Evolutionary conservation across 2,797 vertebrate genomes (phyloP).

Genomic region (Phoxinus dragarum): DNA sequence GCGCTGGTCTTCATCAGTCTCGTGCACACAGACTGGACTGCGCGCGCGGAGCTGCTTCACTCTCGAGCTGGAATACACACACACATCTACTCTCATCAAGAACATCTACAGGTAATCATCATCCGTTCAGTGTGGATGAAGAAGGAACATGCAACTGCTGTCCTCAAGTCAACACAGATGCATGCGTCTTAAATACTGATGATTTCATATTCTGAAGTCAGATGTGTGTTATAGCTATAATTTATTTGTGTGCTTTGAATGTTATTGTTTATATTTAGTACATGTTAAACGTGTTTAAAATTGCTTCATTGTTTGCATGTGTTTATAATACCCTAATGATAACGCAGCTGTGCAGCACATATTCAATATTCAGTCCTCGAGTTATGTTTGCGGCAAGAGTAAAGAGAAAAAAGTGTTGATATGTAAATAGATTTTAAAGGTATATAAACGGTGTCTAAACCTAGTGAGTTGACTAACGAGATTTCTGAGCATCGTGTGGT

Average conservation of each 20-base stretch:
- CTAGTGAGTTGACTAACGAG: background rate
- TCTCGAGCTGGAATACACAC: constrained; percentile 13
- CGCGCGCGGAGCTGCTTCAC: background rate
- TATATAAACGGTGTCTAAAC: background rate
- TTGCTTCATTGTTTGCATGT: background rate
- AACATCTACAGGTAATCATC: constrained; percentile 11
- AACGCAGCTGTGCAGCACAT: background rate
- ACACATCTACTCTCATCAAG: background rate
- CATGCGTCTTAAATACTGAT: background rate
- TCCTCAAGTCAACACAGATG: background rate
- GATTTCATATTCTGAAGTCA: background rate
- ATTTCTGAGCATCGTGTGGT: background rate
- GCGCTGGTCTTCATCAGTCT: background rate
- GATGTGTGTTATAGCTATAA: no score
- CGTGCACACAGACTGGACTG: constrained; percentile 1
- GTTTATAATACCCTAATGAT: background rate
- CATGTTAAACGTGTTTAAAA: background rate
- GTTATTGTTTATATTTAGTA: background rate
- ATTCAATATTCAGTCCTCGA: background rate
- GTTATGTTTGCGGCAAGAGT: background rate
- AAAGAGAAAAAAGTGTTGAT: background rate
- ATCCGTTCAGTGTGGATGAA: background rate
- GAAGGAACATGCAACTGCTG: background rate
- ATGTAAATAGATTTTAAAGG: background rate
- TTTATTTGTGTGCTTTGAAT: no score